Evolutionary conservation across 2,888 invertebrate genomes (phyloP).

Genomic region (Melieria crassipennis): DNA sequence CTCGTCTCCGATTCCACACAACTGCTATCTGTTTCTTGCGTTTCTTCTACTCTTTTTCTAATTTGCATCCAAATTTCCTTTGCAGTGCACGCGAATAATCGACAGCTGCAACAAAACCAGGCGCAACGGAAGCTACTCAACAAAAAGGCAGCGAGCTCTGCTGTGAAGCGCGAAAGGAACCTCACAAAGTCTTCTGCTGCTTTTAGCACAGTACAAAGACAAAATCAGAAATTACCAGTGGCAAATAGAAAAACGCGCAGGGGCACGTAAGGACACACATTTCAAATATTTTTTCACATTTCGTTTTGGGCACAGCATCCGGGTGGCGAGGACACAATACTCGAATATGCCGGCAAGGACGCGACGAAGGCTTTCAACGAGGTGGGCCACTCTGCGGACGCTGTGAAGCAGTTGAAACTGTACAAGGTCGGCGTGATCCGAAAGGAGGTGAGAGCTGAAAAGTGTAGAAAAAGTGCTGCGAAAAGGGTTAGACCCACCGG

Average conservation of each 20-base stretch:
- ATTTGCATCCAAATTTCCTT: neutral
- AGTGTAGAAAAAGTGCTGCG: too few species aligned
- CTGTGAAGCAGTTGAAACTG: conserved; percentile 69
- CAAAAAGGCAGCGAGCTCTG: conserved; percentile 34
- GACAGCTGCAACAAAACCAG: conserved; percentile 10
- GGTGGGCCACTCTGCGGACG: conserved; percentile 76
- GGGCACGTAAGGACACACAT: too few species aligned
- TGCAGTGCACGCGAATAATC: conserved; percentile 32
- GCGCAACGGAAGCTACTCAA: conserved; percentile 4
- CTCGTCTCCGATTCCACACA: too few species aligned
- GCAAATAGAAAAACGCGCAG: too few species aligned
- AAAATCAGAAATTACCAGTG: too few species aligned
- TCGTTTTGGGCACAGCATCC: conserved; percentile 70
- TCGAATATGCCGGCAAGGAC: conserved; percentile 75
- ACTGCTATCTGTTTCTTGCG: too few species aligned
- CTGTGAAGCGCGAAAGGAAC: conserved; percentile 40
- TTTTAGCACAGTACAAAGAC: conserved; percentile 32
- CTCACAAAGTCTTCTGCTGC: conserved; percentile 45
- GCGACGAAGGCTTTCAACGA: conserved; percentile 74
- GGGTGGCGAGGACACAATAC: conserved; percentile 72
- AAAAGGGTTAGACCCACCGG: too few species aligned
- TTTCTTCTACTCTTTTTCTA: too few species aligned
- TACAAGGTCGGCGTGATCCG: conserved; percentile 75
- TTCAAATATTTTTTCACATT: too few species aligned
- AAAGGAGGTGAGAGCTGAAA: conserved; percentile 33